These are phyloP conservation scores for Notocelia uddmanniana DNA, from an alignment of 2,888 invertebrate species.

Conservation along the genomic window DNA sequence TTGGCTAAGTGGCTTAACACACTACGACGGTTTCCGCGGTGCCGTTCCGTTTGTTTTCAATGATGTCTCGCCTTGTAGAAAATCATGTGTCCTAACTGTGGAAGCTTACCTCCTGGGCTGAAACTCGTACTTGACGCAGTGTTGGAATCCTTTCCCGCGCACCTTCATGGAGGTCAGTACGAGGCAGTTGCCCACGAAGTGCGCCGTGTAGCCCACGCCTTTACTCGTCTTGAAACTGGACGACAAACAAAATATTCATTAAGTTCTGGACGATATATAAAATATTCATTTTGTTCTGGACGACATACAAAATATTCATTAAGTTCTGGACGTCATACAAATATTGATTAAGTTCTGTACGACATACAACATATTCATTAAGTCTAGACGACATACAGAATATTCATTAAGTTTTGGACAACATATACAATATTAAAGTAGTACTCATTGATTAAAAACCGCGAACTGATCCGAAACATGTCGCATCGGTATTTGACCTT, in stretches of 20 bases:
- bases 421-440: no score
- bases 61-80: no score
- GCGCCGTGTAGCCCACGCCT: conserved; percentile 99
- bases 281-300: conserved; percentile 80
- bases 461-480: no score
- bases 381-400: no score
- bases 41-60: no score
- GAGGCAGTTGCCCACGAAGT: conserved; percentile 99
- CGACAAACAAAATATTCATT: conserved; percentile 49
- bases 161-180: conserved; percentile 99
- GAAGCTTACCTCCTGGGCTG: conserved; percentile 91
- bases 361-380: conserved; percentile 51
- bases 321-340: conserved; percentile 83
- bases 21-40: no score
- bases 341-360: conserved; percentile 80
- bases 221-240: conserved; percentile 99
- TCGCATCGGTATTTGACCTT: no score
- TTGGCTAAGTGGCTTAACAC: no score
- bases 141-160: conserved; percentile 99
- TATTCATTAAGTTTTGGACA: conserved; percentile 82
- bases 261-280: conserved; percentile 83
- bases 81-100: no score
- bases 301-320: conserved; percentile 51
- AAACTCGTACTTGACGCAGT: conserved; percentile 99
- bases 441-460: no score